These are phyloP conservation scores for Sminthurides bifidus DNA, from an alignment of 1,140 invertebrate species.

Conservation along the genomic window DNA sequence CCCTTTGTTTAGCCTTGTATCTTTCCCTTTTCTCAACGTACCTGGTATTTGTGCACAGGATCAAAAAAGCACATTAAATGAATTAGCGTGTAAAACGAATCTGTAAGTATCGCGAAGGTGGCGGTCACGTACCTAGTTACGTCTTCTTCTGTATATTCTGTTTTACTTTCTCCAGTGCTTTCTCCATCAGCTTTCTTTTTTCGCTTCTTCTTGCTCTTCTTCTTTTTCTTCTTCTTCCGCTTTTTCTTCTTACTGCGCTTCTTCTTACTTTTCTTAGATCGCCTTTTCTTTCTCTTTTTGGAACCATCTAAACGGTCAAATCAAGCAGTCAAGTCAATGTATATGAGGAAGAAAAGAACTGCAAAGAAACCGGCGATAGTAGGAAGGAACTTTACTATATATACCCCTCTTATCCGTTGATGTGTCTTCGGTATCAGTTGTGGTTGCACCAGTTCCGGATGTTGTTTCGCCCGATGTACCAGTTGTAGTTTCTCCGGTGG, in stretches of 20 bases:
- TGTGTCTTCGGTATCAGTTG: no score
- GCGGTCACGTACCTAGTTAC: constrained; percentile 4
- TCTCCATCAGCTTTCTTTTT: background rate
- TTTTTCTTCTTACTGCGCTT: constrained; percentile 8
- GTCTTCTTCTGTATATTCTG: constrained; percentile 15
- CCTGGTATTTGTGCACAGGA: no score
- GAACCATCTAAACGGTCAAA: background rate
- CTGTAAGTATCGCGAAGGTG: background rate
- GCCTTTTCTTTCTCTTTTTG: constrained; percentile 12
- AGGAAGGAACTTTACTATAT: no score
- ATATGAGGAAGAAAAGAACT: no score
- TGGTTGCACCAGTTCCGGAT: no score
- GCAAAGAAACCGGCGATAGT: no score
- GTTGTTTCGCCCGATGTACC: background rate
- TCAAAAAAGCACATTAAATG: no score
- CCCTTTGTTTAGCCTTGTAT: constrained; percentile 4
- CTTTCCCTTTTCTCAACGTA: constrained; percentile 4
- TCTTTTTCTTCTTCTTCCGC: constrained; percentile 21
- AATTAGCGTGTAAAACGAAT: background rate
- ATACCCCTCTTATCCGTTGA: no score
- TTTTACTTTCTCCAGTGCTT: constrained; percentile 6
- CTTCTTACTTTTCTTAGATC: no score
- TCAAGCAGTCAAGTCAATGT: no score
- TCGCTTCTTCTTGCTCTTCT: constrained; percentile 10
- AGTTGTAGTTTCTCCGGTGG: background rate